Percentiles rank a stretch among this genome's conserved stretches.
These are phyloP conservation scores for Brachionus paranguensis DNA, from an alignment of 1,140 invertebrate species.

Conservation along the genomic window DNA sequence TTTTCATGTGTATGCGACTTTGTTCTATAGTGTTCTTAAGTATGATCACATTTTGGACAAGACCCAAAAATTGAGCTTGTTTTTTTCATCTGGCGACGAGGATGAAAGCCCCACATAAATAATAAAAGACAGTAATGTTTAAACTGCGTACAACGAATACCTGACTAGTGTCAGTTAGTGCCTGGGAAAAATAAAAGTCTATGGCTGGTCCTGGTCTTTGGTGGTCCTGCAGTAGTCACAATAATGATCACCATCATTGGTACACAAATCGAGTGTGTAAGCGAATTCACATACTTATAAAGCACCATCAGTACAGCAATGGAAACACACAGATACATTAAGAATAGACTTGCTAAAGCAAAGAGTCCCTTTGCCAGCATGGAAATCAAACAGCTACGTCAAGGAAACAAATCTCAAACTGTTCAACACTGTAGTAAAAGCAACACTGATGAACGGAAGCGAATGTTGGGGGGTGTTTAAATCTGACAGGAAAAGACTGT, in stretches of 20 bases:
- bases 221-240: no score
- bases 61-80: no score
- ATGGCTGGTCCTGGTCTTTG: no score
- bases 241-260: background rate
- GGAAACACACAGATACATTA: background rate
- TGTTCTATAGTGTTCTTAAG: no score
- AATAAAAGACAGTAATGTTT: no score
- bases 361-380: background rate
- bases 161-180: no score
- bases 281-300: background rate
- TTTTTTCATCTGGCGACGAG: no score
- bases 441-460: background rate
- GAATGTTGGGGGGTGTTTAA: background rate
- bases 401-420: background rate
- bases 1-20: no score
- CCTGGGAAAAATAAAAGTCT: no score
- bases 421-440: background rate
- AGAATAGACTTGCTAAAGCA: background rate
- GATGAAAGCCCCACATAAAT: no score
- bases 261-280: background rate
- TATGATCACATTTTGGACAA: no score
- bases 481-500: background rate
- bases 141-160: no score
- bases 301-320: background rate
- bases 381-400: background rate